Conservation (phyloP, 2,797 vertebrate genomes). For the Alca torda region DNA sequence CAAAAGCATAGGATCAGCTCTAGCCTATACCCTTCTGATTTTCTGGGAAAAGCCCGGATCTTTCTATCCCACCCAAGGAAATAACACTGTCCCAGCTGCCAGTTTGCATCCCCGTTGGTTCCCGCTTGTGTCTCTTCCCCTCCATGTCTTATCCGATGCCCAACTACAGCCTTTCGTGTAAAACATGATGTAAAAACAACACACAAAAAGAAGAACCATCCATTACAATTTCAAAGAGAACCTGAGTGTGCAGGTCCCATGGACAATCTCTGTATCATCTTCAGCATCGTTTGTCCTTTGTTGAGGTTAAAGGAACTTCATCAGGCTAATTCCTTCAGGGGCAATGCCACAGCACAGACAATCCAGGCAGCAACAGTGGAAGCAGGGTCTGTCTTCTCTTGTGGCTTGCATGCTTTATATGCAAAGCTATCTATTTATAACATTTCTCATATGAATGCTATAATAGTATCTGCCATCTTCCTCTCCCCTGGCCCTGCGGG, state of each 20-base stretch:
- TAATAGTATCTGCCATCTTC: conserved; percentile 12
- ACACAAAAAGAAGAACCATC: not conserved
- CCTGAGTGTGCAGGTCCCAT: not conserved
- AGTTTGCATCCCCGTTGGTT: not conserved
- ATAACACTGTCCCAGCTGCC: not conserved
- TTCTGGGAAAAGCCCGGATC: not conserved
- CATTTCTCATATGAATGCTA: conserved; percentile 22
- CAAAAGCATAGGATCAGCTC: not conserved
- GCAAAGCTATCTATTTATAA: conserved; percentile 39
- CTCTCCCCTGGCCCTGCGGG: not conserved
- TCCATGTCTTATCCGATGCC: not conserved
- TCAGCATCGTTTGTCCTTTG: not conserved
- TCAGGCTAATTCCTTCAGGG: not conserved
- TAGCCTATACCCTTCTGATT: not conserved
- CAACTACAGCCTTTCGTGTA: not conserved
- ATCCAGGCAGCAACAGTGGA: not conserved
- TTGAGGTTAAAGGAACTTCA: not conserved
- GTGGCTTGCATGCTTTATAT: conserved; percentile 18
- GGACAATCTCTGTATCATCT: not conserved
- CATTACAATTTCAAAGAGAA: not conserved
- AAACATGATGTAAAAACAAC: not conserved
- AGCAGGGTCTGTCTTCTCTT: not conserved
- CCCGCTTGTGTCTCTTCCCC: not conserved
- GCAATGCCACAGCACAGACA: not conserved
- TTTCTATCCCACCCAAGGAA: not conserved